These are phyloP conservation scores for Ormyrus thymus DNA, from an alignment of 2,888 invertebrate species.

Conservation along the genomic window DNA sequence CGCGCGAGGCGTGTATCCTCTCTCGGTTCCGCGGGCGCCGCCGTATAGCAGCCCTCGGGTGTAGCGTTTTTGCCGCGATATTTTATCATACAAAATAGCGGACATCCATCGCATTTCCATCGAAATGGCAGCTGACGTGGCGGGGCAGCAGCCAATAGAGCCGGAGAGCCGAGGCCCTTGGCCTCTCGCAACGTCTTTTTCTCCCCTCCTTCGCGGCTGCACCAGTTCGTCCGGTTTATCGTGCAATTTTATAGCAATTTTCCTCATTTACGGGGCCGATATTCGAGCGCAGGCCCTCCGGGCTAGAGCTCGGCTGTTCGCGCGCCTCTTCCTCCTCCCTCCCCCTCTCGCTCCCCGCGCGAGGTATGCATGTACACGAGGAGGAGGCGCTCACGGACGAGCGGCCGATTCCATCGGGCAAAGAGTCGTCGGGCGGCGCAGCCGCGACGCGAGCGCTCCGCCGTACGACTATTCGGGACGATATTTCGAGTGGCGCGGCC, in stretches of 20 bases:
- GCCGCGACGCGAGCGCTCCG: conserved; percentile 22
- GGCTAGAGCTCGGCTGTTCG: conserved; percentile 60
- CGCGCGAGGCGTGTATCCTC: conserved; percentile 24
- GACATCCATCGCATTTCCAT: conserved; percentile 72
- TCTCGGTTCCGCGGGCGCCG: conserved; percentile 21
- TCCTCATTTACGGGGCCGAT: conserved; percentile 69
- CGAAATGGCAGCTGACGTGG: conserved; percentile 71
- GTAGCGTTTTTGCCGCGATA: conserved; percentile 65
- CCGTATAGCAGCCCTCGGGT: conserved; percentile 54
- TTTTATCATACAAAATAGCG: conserved; percentile 72
- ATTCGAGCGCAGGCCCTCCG: conserved; percentile 56
- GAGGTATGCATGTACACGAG: no score
- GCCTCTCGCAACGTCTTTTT: conserved; percentile 43
- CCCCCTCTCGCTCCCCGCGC: background rate
- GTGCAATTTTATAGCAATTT: conserved; percentile 74
- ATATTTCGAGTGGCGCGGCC: conserved; percentile 55
- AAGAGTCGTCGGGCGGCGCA: background rate
- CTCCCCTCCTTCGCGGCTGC: conserved; percentile 46
- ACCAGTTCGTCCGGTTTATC: conserved; percentile 66
- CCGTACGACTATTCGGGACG: conserved; percentile 47
- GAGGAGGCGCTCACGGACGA: no score
- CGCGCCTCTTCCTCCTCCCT: conserved; percentile 19
- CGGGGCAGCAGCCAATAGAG: conserved; percentile 56
- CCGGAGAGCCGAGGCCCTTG: conserved; percentile 32
- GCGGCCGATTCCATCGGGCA: no score